Evolutionary conservation across 2,113 vertebrate species (phyloP).

Genomic region (Bothrops jararaca): DNA sequence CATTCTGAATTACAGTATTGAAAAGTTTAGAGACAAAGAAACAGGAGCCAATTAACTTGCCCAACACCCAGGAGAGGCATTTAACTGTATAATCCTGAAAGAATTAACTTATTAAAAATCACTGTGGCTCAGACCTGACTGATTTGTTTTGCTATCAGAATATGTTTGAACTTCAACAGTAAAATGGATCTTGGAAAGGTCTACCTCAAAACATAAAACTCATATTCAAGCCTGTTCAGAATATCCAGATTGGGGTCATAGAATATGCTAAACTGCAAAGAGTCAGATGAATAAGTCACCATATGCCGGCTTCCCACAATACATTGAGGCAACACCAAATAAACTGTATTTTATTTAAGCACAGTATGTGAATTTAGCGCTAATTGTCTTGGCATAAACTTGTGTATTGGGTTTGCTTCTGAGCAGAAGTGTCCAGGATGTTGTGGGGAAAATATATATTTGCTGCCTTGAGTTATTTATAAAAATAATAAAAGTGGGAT

Average conservation of each 20-base stretch:
- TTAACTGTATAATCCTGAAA: slow-evolving; percentile 20
- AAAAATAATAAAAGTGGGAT: background rate
- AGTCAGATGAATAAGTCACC: background rate
- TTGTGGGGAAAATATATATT: background rate
- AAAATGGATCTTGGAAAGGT: background rate
- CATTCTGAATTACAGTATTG: slow-evolving; percentile 24
- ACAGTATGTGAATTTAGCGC: background rate
- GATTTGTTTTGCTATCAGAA: background rate
- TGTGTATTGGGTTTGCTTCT: background rate
- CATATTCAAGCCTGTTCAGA: background rate
- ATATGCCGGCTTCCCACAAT: background rate
- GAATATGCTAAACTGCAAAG: background rate
- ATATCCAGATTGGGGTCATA: background rate
- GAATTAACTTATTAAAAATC: background rate
- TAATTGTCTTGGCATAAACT: background rate
- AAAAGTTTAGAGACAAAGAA: slow-evolving; percentile 41
- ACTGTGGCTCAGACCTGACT: background rate
- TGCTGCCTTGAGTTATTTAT: background rate
- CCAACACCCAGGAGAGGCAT: background rate
- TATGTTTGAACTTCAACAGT: background rate
- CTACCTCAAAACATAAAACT: background rate
- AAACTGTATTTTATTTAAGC: background rate
- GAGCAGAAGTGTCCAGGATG: background rate
- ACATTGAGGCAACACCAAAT: background rate
- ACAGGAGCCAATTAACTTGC: background rate